These are phyloP conservation scores for Vultur gryphus DNA, from an alignment of 2,797 vertebrate species.

Conservation along the genomic window DNA sequence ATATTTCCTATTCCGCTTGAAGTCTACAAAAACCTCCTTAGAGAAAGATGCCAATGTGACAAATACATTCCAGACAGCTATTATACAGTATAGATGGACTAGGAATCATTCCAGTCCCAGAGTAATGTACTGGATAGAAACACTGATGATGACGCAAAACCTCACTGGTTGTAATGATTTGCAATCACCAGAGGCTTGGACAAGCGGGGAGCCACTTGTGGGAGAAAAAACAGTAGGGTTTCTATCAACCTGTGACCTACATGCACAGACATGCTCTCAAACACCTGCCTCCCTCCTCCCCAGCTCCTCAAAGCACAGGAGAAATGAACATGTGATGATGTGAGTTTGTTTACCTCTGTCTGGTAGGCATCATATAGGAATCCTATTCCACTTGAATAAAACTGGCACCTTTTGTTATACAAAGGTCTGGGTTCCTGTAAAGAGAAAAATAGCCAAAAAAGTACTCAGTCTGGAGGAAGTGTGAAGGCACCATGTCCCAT, in stretches of 20 bases:
- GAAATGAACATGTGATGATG: not conserved
- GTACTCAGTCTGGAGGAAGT: not conserved
- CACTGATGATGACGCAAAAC: not conserved
- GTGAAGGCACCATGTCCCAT: not conserved
- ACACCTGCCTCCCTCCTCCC: not conserved
- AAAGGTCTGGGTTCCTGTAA: slow-evolving; percentile 86
- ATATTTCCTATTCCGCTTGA: not conserved
- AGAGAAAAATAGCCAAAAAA: not conserved
- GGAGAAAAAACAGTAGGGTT: not conserved
- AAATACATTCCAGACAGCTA: slow-evolving; percentile 9
- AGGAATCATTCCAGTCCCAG: not conserved
- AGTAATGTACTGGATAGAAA: not conserved
- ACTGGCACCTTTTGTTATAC: slow-evolving; percentile 84
- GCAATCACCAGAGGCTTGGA: not conserved
- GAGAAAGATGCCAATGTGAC: not conserved
- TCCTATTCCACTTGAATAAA: slow-evolving; percentile 81
- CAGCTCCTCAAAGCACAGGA: not conserved
- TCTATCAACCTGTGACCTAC: not conserved
- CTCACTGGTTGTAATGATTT: not conserved
- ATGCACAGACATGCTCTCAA: not conserved
- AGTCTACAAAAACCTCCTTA: not conserved
- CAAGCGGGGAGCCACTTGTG: not conserved
- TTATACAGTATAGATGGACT: not conserved
- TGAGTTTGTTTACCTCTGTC: slow-evolving; percentile 79
- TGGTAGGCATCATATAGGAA: slow-evolving; percentile 86